phyloP scores from a whole-genome alignment of 1,140 invertebrate species.

The Harpegnathos saltator region DNA sequence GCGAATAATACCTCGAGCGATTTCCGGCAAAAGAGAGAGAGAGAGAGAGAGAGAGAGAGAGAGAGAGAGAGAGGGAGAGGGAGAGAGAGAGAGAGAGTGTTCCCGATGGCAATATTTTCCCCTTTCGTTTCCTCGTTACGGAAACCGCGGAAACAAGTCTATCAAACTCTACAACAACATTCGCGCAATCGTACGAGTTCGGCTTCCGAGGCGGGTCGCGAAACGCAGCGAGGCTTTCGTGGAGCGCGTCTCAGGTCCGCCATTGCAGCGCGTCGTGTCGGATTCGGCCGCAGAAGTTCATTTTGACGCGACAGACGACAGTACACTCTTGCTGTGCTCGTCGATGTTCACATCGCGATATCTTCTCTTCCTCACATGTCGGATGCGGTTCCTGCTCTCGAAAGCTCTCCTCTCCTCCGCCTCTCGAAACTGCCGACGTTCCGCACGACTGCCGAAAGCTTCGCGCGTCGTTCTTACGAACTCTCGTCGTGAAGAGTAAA shows the following conservation, averaged over 20 bases:
- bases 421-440: neutral
- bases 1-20: neutral
- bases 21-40: neutral
- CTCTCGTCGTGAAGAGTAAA: slow-evolving; percentile 10
- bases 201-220: too few species aligned
- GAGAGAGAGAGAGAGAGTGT: too few species aligned
- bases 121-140: slow-evolving; percentile 2
- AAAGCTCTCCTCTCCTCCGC: neutral
- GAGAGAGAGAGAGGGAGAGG: too few species aligned
- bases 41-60: too few species aligned
- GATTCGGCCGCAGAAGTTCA: neutral
- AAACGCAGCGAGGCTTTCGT: too few species aligned
- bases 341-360: neutral
- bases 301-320: neutral
- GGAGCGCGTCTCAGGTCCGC: too few species aligned
- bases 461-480: neutral
- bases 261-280: neutral
- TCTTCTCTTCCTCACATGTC: neutral
- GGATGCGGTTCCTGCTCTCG: too few species aligned
- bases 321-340: neutral
- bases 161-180: slow-evolving; percentile 22
- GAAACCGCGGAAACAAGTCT: slow-evolving; percentile 14
- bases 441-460: neutral
- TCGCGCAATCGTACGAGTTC: slow-evolving; percentile 7
- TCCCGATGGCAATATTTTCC: slow-evolving; percentile 22